These are phyloP conservation scores for Yponomeuta sedellus DNA, from an alignment of 2,888 invertebrate species.

Conservation along the genomic window DNA sequence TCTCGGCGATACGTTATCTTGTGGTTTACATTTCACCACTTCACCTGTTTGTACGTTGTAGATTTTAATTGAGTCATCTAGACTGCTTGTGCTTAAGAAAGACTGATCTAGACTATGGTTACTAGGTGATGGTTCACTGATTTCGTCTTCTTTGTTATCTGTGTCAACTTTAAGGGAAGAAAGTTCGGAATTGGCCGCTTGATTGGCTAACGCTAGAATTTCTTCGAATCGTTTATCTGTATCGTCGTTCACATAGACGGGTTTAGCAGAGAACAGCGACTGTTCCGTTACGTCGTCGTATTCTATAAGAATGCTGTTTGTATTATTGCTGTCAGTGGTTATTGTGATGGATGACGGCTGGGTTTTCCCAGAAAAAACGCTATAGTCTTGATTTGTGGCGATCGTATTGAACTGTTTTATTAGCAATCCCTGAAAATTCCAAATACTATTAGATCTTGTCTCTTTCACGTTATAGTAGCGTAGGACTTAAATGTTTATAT, in stretches of 20 bases:
- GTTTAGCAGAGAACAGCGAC: constrained; percentile 53
- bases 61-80: constrained; percentile 71
- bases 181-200: constrained; percentile 22
- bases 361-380: constrained; percentile 47
- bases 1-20: constrained; percentile 65
- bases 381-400: constrained; percentile 61
- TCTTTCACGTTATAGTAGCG: not conserved
- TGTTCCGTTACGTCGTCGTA: constrained; percentile 55
- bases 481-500: not conserved
- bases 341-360: constrained; percentile 18
- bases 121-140: constrained; percentile 44
- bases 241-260: constrained; percentile 50
- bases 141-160: constrained; percentile 36
- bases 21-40: constrained; percentile 66
- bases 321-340: constrained; percentile 44
- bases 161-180: constrained; percentile 26
- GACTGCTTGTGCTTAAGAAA: constrained; percentile 62
- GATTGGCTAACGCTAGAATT: constrained; percentile 50
- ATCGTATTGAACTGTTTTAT: constrained; percentile 67
- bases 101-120: constrained; percentile 51
- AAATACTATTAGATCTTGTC: not conserved
- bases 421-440: constrained; percentile 63
- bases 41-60: constrained; percentile 72
- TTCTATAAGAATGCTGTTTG: constrained; percentile 58
- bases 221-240: constrained; percentile 62